Evolutionary conservation across 2,797 vertebrate genomes (phyloP).

Genomic region (Hemitrygon akajei): DNA sequence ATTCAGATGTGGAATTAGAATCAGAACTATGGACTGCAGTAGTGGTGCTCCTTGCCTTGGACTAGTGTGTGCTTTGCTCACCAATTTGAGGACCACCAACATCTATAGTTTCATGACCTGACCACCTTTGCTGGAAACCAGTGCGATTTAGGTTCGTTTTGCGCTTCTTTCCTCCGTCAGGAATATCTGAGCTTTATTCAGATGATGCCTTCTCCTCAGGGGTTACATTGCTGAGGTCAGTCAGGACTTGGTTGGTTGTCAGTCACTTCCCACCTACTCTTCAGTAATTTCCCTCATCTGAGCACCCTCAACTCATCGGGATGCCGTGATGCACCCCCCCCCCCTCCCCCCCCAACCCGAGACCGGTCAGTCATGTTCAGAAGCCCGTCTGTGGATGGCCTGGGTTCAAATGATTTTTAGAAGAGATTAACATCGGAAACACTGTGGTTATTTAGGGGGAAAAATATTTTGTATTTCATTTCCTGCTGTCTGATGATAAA

Average conservation of each 20-base stretch:
- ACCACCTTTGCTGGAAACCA: background rate
- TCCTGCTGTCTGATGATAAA: background rate
- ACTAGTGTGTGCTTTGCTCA: background rate
- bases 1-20: background rate
- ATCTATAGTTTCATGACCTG: background rate
- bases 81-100: background rate
- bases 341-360: no score
- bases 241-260: background rate
- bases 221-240: background rate
- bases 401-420: background rate
- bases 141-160: background rate
- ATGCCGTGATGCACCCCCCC: no score
- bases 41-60: background rate
- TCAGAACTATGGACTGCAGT: background rate
- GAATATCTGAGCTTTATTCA: no score
- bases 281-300: background rate
- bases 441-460: background rate
- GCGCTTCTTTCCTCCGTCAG: background rate
- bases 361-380: background rate
- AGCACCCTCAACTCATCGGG: background rate
- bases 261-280: background rate
- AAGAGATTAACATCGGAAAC: background rate
- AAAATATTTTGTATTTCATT: background rate
- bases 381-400: background rate
- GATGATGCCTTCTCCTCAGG: no score